These are phyloP conservation scores for Arctia plantaginis DNA, from an alignment of 2,888 invertebrate genomes.

Conservation along the genomic window DNA sequence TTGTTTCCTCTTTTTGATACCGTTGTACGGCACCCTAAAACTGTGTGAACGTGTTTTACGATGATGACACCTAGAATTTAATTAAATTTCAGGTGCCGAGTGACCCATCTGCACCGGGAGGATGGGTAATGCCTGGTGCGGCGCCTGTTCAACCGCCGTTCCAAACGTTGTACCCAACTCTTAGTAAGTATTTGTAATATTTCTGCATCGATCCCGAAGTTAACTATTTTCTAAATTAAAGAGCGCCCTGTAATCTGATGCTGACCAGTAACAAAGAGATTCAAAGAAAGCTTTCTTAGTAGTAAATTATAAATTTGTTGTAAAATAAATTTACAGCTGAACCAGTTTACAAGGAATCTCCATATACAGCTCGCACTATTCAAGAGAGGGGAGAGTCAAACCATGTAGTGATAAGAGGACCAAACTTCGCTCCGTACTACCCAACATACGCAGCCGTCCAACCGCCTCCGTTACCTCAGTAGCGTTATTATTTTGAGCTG, in stretches of 20 bases:
- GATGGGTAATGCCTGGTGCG: constrained; percentile 72
- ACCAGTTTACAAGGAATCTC: constrained; percentile 89
- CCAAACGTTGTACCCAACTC: constrained; percentile 76
- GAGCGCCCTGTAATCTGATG: too few relatives aligned
- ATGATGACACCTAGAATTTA: not conserved
- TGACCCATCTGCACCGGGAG: constrained; percentile 62
- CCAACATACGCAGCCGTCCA: constrained; percentile 87
- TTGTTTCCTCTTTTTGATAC: too few relatives aligned
- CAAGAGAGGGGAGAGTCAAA: constrained; percentile 88
- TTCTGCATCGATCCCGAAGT: not conserved
- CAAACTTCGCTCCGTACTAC: constrained; percentile 86
- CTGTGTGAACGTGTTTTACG: too few relatives aligned
- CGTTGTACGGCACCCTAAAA: not conserved
- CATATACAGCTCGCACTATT: constrained; percentile 87
- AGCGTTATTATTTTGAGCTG: constrained; percentile 29
- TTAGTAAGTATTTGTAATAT: constrained; percentile 68
- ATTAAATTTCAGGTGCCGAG: constrained; percentile 58
- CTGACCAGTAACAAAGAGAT: not conserved
- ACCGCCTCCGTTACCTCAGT: constrained; percentile 84
- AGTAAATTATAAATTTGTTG: not conserved
- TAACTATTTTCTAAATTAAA: not conserved
- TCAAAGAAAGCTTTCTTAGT: not conserved
- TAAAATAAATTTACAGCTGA: constrained; percentile 81
- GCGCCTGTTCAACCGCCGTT: constrained; percentile 69
- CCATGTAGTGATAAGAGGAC: constrained; percentile 83